Evolutionary conservation across 1,140 invertebrate genomes (phyloP).

Genomic region (Drosophila triauraria): DNA sequence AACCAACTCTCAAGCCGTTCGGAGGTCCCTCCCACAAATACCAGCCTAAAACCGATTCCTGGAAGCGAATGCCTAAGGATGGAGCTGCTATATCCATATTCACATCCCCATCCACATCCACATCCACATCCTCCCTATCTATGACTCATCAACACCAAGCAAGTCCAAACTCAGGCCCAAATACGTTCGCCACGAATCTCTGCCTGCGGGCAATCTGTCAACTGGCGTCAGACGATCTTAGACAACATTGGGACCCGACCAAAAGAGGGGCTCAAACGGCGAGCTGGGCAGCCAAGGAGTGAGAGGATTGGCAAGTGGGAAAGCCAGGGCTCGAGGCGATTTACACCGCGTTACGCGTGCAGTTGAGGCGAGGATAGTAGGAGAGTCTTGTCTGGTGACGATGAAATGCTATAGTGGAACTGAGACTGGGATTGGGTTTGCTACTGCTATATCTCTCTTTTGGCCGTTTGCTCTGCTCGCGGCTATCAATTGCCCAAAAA

Average conservation of each 20-base stretch:
- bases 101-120: conserved; percentile 16
- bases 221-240: conserved; percentile 81
- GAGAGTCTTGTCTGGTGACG: conserved; percentile 64
- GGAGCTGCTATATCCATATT: conserved; percentile 14
- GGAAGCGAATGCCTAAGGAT: conserved; percentile 25
- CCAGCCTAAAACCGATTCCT: conserved; percentile 14
- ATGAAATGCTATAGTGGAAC: conserved; percentile 65
- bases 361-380: conserved; percentile 14
- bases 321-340: conserved; percentile 62
- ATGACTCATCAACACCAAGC: conserved; percentile 71
- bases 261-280: conserved; percentile 38
- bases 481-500: conserved; percentile 82
- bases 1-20: not conserved
- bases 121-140: conserved; percentile 35
- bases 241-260: conserved; percentile 51
- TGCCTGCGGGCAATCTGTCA: conserved; percentile 78
- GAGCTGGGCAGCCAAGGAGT: conserved; percentile 26
- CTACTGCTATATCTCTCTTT: conserved; percentile 17
- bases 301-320: conserved; percentile 2
- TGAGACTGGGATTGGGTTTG: conserved; percentile 26
- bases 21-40: conserved; percentile 20
- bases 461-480: conserved; percentile 37
- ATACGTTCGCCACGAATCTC: conserved; percentile 65
- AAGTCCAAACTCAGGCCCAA: conserved; percentile 60
- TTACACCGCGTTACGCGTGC: conserved; percentile 74